These are phyloP conservation scores for Drosophila lutescens DNA, from an alignment of 2,888 invertebrate species.

Conservation along the genomic window DNA sequence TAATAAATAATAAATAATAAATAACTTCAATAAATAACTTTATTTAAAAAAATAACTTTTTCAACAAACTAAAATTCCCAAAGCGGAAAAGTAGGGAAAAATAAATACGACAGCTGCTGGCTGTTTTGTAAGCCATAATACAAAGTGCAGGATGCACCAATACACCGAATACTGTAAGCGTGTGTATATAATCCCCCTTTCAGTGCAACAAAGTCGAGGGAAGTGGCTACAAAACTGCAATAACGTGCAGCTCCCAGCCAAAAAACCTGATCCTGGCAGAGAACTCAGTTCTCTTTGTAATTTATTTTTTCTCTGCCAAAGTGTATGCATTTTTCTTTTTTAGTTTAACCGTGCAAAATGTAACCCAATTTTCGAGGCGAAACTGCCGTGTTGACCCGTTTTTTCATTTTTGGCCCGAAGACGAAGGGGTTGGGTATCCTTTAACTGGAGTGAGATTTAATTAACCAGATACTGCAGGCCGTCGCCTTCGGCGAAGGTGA, in stretches of 20 bases:
- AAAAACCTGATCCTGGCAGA: conserved; percentile 66
- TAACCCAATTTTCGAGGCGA: conserved; percentile 68
- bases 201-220: conserved; percentile 20
- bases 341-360: conserved; percentile 19
- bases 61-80: too few species aligned
- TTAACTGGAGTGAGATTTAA: background rate
- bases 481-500: background rate
- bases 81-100: background rate
- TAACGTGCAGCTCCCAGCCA: conserved; percentile 30
- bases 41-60: too few species aligned
- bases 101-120: conserved; percentile 15
- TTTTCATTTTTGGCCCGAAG: conserved; percentile 10
- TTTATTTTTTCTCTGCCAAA: background rate
- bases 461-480: conserved; percentile 16
- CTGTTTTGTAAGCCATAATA: background rate
- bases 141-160: conserved; percentile 3
- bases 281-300: conserved; percentile 44
- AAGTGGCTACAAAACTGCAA: conserved; percentile 36
- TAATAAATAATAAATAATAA: too few species aligned
- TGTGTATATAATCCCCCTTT: conserved; percentile 15
- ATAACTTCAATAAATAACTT: too few species aligned
- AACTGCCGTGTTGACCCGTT: conserved; percentile 61
- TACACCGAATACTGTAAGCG: background rate
- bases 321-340: conserved; percentile 29
- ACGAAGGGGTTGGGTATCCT: background rate